Evolutionary conservation across 2,888 invertebrate genomes (phyloP).

Genomic region (Prosapia bicincta): DNA sequence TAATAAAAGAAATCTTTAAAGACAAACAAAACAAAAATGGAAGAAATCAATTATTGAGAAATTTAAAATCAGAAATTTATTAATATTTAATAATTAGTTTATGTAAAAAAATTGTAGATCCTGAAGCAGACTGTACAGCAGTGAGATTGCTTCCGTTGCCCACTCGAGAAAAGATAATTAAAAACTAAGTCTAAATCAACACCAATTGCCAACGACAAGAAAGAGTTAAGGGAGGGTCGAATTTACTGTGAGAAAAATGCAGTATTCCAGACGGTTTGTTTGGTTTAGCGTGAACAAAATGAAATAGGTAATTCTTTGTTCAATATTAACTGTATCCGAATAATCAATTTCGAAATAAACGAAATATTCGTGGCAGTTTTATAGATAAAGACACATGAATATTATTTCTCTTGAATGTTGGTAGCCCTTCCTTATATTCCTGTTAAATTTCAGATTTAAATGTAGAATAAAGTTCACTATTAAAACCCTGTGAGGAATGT

Average conservation of each 20-base stretch:
- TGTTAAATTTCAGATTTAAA: too few relatives aligned
- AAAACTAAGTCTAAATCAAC: conserved; percentile 23
- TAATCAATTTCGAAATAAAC: too few relatives aligned
- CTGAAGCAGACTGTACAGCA: neutral
- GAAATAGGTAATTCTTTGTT: neutral
- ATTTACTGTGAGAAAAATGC: neutral
- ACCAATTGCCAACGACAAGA: neutral
- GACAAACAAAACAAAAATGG: too few relatives aligned
- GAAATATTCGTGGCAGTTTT: too few relatives aligned
- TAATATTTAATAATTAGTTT: neutral
- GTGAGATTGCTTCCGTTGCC: conserved; percentile 9
- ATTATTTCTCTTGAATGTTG: too few relatives aligned
- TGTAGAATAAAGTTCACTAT: too few relatives aligned
- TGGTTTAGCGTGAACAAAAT: neutral
- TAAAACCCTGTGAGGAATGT: too few relatives aligned
- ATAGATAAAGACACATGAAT: too few relatives aligned
- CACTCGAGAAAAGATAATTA: conserved; percentile 19
- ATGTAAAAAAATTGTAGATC: neutral
- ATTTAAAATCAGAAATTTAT: too few relatives aligned
- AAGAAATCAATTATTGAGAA: too few relatives aligned
- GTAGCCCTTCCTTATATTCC: too few relatives aligned
- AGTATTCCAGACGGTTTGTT: neutral
- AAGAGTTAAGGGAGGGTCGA: neutral
- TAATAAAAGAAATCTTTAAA: too few relatives aligned
- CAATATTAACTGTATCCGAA: neutral